phyloP scores from a whole-genome alignment of 92 coral and sea anemone species.

The Palythoa caribaeorum region DNA sequence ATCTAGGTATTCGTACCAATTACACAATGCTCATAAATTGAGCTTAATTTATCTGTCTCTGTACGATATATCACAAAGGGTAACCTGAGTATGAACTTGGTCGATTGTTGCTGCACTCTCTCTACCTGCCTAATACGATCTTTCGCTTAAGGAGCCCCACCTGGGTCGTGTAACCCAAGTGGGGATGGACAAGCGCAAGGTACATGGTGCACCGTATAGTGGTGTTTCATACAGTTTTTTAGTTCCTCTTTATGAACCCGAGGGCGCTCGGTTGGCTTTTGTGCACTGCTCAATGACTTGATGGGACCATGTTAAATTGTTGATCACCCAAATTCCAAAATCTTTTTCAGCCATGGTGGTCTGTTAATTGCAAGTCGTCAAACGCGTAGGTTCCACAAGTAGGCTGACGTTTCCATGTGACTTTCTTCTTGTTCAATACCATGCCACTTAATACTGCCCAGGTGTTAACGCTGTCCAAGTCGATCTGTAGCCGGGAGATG shows the following conservation, averaged over 20 bases:
- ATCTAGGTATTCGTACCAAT: no score
- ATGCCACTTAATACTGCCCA: slow-evolving; percentile 8
- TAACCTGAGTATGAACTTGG: no score
- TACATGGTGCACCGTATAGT: background rate
- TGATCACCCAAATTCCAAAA: background rate
- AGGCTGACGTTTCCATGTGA: background rate
- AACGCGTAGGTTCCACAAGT: background rate
- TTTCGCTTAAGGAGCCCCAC: no score
- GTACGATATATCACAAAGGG: no score
- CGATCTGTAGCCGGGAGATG: background rate
- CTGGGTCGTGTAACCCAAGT: background rate
- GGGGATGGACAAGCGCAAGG: background rate
- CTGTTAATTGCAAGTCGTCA: background rate
- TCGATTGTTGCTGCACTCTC: no score
- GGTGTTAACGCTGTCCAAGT: slow-evolving; percentile 11
- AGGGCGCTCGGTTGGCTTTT: background rate
- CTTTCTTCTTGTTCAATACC: slow-evolving; percentile 4
- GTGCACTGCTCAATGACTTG: background rate
- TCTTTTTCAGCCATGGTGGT: background rate
- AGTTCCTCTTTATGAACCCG: background rate
- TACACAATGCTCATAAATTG: no score
- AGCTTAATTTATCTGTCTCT: no score
- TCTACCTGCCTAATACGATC: no score
- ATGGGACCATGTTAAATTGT: background rate
- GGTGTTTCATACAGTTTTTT: background rate